Base-by-base conservation (phyloP, 1,140 invertebrate species). In the Macrocentrus cingulum region DNA sequence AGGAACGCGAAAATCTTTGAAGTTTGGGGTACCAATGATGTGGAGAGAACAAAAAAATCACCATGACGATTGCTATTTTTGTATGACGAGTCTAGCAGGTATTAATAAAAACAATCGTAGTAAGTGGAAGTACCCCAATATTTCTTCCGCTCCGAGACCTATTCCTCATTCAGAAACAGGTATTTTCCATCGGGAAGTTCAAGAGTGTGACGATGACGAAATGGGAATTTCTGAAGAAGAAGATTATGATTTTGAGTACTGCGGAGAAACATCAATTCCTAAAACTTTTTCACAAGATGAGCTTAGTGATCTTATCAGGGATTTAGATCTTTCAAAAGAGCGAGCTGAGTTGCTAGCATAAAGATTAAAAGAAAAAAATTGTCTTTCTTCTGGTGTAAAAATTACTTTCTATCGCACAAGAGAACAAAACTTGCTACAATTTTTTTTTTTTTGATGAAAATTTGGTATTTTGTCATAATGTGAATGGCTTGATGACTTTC, bases 21-120 rank as follows among this genome's bases (percentile, higher is more conserved):
- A 58, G 16, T 70, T 66, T 57, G 39, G 48, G 49, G 23, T 55
- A 48, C 59, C 57, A 2, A 66, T 55, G 61, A 60, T 65, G 39
- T 62, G 64, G 62, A 36, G 62, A 59, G 64, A 70, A 62, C 68
- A 44, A 19, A 61, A 55, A 56, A 63, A 66, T 49, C 65, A 72
- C 57, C 23, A 32, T 16, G 57, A 65, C 19, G 66, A 72, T 48
- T 72, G 64, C 52, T 72, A 66, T 48, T 72, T 73, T 44, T 72
- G 68, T 46, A 52, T 67, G 16, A 58, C 60, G 1, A 66, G 67
- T 56, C 45, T 72, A 42, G 50, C 41, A 50, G 44, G 64, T 60
- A 64, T 71, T 61, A 49, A 70, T 7, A 53, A 61, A 68, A 8
- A n/a, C n/a, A n/a, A n/a, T n/a, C n/a, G n/a, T n/a, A n/a, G n/a